Base-by-base conservation (phyloP, 2,797 vertebrate genomes). In the Salarias fasciatus region DNA sequence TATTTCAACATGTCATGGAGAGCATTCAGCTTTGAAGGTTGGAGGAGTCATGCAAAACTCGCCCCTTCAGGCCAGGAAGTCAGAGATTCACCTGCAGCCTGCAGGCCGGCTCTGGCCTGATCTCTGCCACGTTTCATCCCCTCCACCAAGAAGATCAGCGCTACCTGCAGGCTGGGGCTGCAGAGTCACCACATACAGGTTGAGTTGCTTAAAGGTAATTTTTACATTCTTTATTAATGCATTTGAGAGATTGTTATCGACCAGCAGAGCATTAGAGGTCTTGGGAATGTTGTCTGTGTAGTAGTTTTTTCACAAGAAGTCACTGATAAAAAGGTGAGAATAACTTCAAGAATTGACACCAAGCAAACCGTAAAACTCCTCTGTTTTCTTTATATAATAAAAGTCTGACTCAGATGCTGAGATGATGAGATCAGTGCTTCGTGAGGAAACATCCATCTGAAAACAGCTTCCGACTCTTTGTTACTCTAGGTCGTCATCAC, bases 71-170 rank as follows among this genome's bases (percentile, higher is more conserved):
- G 52, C 45, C 49, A 55, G 48, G 10, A 33, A 58, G 54, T 47
- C 49, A 40, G 12, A 8, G 53, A 46, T 63, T 50, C 62, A 53
- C 7, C 45, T 57, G 46, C 56, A 50, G 43, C 7, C 45, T 57
- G 46, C 59, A 49, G 42, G 42, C 29, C 40, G 47, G 12, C 36
- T 57, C 38, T 63, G 7, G 61, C 64, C 72, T 51, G 49, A 76
- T 74, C 60, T 44, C 45, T 69, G 57, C 69, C 48, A 56, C 5
- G 2, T 65, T 40, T 38, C 35, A 51, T 49, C 15, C 11, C 53
- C 33, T 46, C 45, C 18, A 53, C 15, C 43, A 42, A 50, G 53
- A 67, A 52, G 9, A 53, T 15, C 40, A 28, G 44, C 36, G 40
- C 29, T 36, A 10, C 44, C 70, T 44, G 42, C 30, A 31, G 56